Evolutionary conservation across 2,113 vertebrate species (phyloP).

Genomic region (Albula glossodonta): DNA sequence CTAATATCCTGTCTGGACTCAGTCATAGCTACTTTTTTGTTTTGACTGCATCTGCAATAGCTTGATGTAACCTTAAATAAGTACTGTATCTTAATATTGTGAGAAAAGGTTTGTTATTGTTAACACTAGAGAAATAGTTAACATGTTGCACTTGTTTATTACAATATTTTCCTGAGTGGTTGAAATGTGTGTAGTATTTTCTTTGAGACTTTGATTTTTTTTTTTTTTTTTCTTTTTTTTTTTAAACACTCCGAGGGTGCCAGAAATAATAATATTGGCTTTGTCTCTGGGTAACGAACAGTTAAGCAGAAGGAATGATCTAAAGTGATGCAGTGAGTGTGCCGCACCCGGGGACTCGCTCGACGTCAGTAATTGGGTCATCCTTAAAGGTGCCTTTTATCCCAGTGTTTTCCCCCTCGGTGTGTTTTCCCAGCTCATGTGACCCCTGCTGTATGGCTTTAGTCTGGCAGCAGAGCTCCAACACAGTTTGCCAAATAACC

Average conservation of each 20-base stretch:
- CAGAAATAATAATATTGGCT: neutral
- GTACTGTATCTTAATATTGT: constrained; percentile 4
- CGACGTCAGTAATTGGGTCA: neutral
- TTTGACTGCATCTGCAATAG: constrained; percentile 75
- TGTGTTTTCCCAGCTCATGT: neutral
- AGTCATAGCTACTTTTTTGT: neutral
- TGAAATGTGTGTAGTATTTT: neutral
- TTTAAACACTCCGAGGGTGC: neutral
- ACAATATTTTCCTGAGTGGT: neutral
- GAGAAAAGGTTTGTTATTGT: neutral
- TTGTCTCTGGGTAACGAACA: neutral
- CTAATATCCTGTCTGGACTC: neutral
- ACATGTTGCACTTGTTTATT: neutral
- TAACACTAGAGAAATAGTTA: constrained; percentile 11
- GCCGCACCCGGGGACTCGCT: neutral
- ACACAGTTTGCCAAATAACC: neutral
- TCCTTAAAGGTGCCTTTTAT: neutral
- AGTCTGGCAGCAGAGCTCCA: neutral
- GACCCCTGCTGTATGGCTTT: neutral
- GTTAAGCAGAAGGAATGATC: neutral
- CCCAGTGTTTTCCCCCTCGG: neutral
- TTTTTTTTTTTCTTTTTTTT: neutral
- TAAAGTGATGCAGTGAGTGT: neutral
- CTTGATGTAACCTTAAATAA: constrained; percentile 66
- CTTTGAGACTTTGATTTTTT: neutral